Base-by-base conservation (phyloP, 2,888 invertebrate species). In the Spatulosminthurus flaviceps region DNA sequence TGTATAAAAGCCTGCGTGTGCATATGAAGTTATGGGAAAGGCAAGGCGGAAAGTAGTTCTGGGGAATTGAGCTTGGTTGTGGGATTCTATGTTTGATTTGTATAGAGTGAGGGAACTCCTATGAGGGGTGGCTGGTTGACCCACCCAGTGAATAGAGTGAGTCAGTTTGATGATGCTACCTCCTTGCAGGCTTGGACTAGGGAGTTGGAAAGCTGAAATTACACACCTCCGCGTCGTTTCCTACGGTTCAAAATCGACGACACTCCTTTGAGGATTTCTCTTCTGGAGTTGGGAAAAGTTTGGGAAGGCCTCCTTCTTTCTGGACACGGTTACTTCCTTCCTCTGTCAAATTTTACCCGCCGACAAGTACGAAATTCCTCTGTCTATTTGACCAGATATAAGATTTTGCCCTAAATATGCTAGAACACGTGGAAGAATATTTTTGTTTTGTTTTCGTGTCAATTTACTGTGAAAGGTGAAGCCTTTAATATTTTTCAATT, bases 281-380 rank as follows among this genome's bases (percentile, higher is more conserved):
- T 51, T 51, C 51, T 51, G 51, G 51, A 51, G 51, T 51, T 51
- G 51, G 51, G 51, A 51, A 51, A 51, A 51, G 19, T 16, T 51
- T 11, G 51, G 51, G 51, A 51, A 51, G 51, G 51, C 51, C 64
- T 24, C 64, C 26, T 26, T 64, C 64, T 64, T 26, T 64, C 64
- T 64, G 64, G 64, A 64, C 64, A 64, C 64, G 64, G 64, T 51
- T 64, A 64, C 64, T 64, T 64, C 64, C 64, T 64, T 64, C 64
- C 64, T 64, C 24, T 64, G 24, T 24, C 22, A 64, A 24, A 64
- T 64, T 64, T 64, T 64, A 64, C 64, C 64, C 64, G 64, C 64
- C 64, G 64, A 22, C 64, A 64, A 64, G 64, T 22, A 64, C 22
- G 24, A 64, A 64, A 64, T 64, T 64, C 22, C 61, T 64, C 13